Base-by-base conservation (phyloP, 2,888 invertebrate species). In the Eupeodes latifasciatus region DNA sequence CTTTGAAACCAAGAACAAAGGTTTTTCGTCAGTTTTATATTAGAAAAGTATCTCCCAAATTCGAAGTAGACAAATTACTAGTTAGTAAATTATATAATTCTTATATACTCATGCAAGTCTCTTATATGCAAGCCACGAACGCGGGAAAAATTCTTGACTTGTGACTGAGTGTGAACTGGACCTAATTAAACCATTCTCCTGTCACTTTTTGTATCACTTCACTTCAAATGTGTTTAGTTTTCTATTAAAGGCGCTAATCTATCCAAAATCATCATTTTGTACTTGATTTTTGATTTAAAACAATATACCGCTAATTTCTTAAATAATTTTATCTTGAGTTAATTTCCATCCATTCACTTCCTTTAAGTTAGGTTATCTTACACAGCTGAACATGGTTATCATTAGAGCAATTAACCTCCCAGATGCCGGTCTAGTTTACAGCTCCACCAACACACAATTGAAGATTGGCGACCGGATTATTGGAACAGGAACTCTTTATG, bases 401-500 rank as follows among this genome's bases (percentile, higher is more conserved):
- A 92, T 93, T 79, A 91, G 91, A 78, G 90, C 91, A 57, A 91
- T 93, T 81, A 91, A 90, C 51, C 90, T 91, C 14, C 93, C 93
- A 3, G 92, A 92, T 74, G 91, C 91, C 55, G 93, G 93, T 5
- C 86, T 93, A 6, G 89, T 93, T n/a, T 93, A 92, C 69, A 91
- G 92, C 10, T 90, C 92, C 6, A 90, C 91, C 78, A 92, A 92
- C 85, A 91, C 93, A 40, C 90, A 92, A 82, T 89, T 93, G 10
- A 93, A 93, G 87, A 92, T 93, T 66, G 93, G 92, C 5, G 90
- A 92, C 11, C 91, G 91, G 74, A 74, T 91, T 4, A 89, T 93
- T n/a, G 92, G 92, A 19, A 90, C 88, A 6, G 93, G 93, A 66
- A 92, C 91, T 34, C 82, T 93, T 53, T 93, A 93, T 81, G 91